Base-by-base conservation (phyloP, 2,113 vertebrate genomes). In the Aptenodytes patagonicus region DNA sequence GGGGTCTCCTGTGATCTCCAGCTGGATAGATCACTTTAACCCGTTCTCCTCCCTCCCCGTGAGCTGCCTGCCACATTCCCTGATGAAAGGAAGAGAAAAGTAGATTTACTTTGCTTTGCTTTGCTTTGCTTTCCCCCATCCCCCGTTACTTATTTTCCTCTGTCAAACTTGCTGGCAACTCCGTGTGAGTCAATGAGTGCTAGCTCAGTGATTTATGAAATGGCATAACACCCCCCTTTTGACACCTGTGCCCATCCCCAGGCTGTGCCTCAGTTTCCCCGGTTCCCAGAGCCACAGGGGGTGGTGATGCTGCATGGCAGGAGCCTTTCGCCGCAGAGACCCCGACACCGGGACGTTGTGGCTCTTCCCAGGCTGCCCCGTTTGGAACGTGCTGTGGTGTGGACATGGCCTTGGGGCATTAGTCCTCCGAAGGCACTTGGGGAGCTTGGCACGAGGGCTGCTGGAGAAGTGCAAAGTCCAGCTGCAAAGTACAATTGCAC, bases 341-440 rank as follows among this genome's bases (percentile, higher is more conserved):
- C 20, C 15, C 1, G 0, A 3, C 44, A 25, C 22, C 0, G 10
- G 32, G 38, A 28, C 0, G 2, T 7, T 14, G 25, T n/a, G 8
- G 5, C 36, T 70, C 11, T 47, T 80, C 68, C 54, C 60, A 21
- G 51, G 8, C 61, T 79, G 83, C 36, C 25, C 36, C 2, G 1
- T 47, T 21, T 64, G 83, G 47, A 42, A 36, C 0, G 0, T 13
- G 66, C 61, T 0, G 6, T 3, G 36, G 6, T 8, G 22, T 12
- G 55, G 46, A 20, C 44, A 9, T 1, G 9, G 34, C 46, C 5
- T 5, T 8, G 84, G 36, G 29, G 21, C 54, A 61, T 38, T 21
- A 8, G 6, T 42, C 44, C 75, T 62, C 44, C 17, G 1, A 34
- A 69, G 32, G 46, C 22, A 1, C 54, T 12, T 2, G 29, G 57